These are phyloP conservation scores for Oryzias woworae DNA, from an alignment of 2,113 vertebrate genomes.

Conservation along the genomic window DNA sequence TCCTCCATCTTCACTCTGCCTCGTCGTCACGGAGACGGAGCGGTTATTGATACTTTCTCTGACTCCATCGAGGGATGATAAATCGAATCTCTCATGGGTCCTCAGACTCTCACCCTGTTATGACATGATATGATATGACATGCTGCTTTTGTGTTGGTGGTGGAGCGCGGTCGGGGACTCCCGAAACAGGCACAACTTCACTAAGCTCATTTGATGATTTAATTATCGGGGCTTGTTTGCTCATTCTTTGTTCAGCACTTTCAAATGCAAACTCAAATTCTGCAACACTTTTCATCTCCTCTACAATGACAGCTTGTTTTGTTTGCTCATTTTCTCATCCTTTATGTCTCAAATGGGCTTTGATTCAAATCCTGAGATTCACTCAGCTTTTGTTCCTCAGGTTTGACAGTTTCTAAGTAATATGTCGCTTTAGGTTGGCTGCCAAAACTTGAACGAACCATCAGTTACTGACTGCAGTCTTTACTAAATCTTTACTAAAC, in stretches of 20 bases:
- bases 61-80: conserved; percentile 37
- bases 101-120: conserved; percentile 10
- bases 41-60: conserved; percentile 40
- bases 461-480: too few species aligned
- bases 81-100: conserved; percentile 36
- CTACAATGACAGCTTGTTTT: conserved; percentile 19
- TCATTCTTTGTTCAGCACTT: conserved; percentile 18
- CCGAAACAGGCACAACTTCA: conserved; percentile 9
- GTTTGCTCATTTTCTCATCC: conserved; percentile 22
- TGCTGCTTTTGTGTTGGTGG: conserved; percentile 16
- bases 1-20: conserved; percentile 41
- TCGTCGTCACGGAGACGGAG: conserved; percentile 39
- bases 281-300: conserved; percentile 4
- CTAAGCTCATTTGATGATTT: conserved; percentile 33
- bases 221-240: conserved; percentile 24
- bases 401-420: too few species aligned
- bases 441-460: too few species aligned
- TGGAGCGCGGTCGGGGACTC: conserved; percentile 6
- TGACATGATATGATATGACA: conserved; percentile 18
- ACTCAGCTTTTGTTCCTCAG: conserved; percentile 8
- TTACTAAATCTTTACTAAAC: too few species aligned
- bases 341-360: conserved; percentile 14
- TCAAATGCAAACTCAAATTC: conserved; percentile 20
- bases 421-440: too few species aligned
- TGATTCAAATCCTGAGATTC: conserved; percentile 11